phyloP scores from a whole-genome alignment of 2,888 invertebrate species.

The Parnassius mnemosyne region DNA sequence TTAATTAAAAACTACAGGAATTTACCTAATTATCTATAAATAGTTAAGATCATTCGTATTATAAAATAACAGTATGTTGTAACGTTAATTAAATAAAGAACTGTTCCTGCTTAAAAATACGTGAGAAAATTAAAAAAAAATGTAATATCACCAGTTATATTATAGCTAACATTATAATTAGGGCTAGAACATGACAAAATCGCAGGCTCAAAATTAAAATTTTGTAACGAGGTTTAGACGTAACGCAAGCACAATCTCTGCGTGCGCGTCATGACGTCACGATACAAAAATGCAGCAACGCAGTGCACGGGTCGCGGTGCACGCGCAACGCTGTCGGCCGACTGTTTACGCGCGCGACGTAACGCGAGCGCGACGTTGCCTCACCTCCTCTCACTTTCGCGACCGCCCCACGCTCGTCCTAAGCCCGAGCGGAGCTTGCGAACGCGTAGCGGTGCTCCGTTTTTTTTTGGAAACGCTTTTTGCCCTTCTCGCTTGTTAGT shows the following conservation, averaged over 20 bases:
- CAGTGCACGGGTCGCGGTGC: conserved; percentile 62
- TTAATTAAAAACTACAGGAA: too few species aligned
- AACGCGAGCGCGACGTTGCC: conserved; percentile 72
- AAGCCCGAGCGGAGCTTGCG: conserved; percentile 52
- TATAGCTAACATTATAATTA: too few species aligned
- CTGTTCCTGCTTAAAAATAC: too few species aligned
- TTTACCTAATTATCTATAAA: too few species aligned
- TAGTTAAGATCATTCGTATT: too few species aligned
- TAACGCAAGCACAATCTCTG: neutral
- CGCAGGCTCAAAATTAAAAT: too few species aligned
- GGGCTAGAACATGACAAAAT: too few species aligned
- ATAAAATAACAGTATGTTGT: too few species aligned
- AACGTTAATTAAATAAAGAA: too few species aligned
- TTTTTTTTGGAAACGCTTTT: conserved; percentile 75
- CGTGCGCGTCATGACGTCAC: conserved; percentile 56
- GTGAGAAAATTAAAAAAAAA: too few species aligned
- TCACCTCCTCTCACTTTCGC: conserved; percentile 79
- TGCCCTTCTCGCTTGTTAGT: conserved; percentile 66
- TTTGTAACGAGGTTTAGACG: too few species aligned
- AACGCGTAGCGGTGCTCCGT: conserved; percentile 74
- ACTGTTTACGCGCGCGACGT: conserved; percentile 75
- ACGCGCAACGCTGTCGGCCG: conserved; percentile 67
- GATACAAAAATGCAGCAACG: conserved; percentile 67
- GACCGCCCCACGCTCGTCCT: conserved; percentile 51
- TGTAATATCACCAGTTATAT: too few species aligned